Conservation (phyloP, 2,113 vertebrate genomes). For the Pyrgilauda ruficollis region DNA sequence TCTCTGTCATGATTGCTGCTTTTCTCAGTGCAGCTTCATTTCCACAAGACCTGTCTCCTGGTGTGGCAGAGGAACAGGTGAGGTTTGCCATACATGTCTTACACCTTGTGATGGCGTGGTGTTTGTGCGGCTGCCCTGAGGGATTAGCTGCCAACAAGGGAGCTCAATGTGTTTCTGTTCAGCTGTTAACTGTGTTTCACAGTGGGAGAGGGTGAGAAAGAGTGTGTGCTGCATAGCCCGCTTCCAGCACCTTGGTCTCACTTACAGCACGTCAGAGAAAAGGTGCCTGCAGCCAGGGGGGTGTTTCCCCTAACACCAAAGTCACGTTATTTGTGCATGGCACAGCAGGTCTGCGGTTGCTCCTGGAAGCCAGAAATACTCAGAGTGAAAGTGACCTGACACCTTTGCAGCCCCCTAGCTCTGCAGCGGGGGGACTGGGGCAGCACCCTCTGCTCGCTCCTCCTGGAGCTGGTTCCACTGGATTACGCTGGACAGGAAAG, state of each 20-base stretch:
- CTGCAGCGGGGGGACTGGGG: background rate
- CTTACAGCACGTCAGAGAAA: background rate
- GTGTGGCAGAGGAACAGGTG: background rate
- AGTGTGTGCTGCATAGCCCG: background rate
- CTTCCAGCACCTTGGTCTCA: background rate
- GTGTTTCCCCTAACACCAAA: background rate
- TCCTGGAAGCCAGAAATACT: background rate
- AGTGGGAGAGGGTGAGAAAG: background rate
- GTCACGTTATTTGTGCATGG: rapidly evolving
- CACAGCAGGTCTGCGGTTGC: background rate
- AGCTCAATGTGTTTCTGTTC: background rate
- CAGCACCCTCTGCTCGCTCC: background rate
- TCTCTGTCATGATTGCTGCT: background rate
- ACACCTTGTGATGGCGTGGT: background rate
- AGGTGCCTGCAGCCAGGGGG: background rate
- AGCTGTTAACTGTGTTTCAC: background rate
- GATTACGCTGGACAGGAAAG: background rate
- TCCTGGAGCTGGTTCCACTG: background rate
- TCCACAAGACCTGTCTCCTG: background rate
- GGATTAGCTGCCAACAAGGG: background rate
- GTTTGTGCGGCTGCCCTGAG: background rate
- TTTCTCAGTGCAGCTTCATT: background rate
- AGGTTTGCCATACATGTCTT: rapidly evolving
- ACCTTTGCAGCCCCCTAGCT: background rate
- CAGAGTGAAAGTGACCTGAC: background rate